Evolutionary conservation across 2,797 vertebrate genomes (phyloP), one percentile per base, ranked within the genome.

Genomic region (Microctenopoma lineatum): DNA sequence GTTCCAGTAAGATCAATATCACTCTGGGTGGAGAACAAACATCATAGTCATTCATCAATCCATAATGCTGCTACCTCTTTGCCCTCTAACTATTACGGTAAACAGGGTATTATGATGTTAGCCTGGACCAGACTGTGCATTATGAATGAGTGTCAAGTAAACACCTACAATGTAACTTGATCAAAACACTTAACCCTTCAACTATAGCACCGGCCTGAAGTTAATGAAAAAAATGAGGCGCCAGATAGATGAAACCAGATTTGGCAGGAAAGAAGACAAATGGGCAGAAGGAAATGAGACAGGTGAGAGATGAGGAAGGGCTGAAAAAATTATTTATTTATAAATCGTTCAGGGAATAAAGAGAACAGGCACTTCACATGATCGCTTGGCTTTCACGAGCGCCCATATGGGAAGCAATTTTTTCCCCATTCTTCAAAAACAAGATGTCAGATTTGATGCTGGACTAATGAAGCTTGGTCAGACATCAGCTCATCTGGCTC

Each of bases 1-100:
- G 51, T 77, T 86, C 74, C 71, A 63, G 62, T 11, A 64, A 76
- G 84, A 91, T 92, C 90, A 78, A 91, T 93, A 88, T 77, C 83
- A 82, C 62, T 85, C 83, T 73, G 74, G 77, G 74, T 45, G 67
- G 75, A 81, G 83, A 83, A 81, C 87, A 87, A 89, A 88, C 83
- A 89, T 79, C 16, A 10, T 78, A 67, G 69, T 66, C 83, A 77
- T 85, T 87, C 88, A 85, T 91, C 83, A 89, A 85, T 90, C 87
- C 45, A 82, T 88, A 89, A 77, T 58, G 55, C 70, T 61, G 70
- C 84, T 62, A 77, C 85, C 76, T 84, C 80, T 74, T 58, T 79
- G 83, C 74, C 84, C 84, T 75, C 77, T 51, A 84, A 80, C 77
- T n/a, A 56, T 55, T 73, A 62, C 66, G 66, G 64, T 7, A 52